Evolutionary conservation across 1,140 invertebrate genomes (phyloP), one percentile per base, ranked within the genome.

Genomic region (Nasonia vitripennis): DNA sequence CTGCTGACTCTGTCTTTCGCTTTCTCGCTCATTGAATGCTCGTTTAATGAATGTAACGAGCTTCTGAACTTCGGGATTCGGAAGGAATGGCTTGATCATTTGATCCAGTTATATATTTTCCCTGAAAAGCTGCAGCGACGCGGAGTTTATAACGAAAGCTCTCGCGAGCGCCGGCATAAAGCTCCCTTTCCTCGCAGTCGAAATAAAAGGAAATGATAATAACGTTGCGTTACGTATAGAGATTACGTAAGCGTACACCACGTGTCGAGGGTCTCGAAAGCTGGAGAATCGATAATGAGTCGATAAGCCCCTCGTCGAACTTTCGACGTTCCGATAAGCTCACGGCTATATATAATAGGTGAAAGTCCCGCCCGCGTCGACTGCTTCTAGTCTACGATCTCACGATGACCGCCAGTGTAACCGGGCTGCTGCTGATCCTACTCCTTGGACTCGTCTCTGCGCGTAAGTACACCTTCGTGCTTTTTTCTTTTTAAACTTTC

Each of bases 1-100:
- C 55, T 62, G 55, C 55, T 62, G 55, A 62, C 55, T 62, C 55
- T 62, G 55, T 62, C 55, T 62, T 62, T 62, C 55, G 55, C 55
- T 62, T 62, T 20, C 55, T 62, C 55, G 55, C 20, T 62, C 55
- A 62, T 62, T 62, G 55, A 62, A 62, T n/a, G 6, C 17, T n/a
- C 17, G 55, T 62, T 62, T 62, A 62, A 62, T 62, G 55, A 62
- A 62, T 62, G 55, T 62, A 62, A 62, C 6, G 55, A 62, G 55
- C 55, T 62, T 62, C 55, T 62, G 55, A 62, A 62, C 55, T 62
- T 62, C 55, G 55, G 1, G 55, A n/a, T 62, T 62, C 55, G 20
- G 17, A 62, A 62, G 55, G 55, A 62, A 62, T n/a, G 55, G 20
- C 20, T 62, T 62, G 55, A 62, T 62, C n/a, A 62, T 62, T 20